These are phyloP conservation scores for Timandra comae DNA, from an alignment of 2,888 invertebrate species.

Conservation along the genomic window DNA sequence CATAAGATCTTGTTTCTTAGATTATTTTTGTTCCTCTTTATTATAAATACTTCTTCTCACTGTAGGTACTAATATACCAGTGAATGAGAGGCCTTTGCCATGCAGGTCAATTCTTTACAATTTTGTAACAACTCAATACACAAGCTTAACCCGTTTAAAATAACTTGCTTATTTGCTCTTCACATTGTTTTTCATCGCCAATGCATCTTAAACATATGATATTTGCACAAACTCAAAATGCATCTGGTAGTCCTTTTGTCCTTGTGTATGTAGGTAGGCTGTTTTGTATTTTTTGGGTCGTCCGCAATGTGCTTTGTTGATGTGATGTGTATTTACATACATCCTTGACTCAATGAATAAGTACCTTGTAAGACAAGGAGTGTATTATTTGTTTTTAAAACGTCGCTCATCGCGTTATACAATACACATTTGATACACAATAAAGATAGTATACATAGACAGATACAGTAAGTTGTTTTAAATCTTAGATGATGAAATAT, in stretches of 20 bases:
- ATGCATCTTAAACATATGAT: not conserved
- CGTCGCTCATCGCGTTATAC: not conserved
- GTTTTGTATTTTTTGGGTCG: constrained; percentile 45
- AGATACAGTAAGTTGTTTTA: not conserved
- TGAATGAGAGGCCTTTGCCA: too few relatives aligned
- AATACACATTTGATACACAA: too few relatives aligned
- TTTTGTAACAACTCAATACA: too few relatives aligned
- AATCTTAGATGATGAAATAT: constrained; percentile 15
- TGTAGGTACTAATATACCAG: too few relatives aligned
- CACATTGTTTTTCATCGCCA: not conserved
- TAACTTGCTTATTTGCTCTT: too few relatives aligned
- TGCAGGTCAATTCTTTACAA: too few relatives aligned
- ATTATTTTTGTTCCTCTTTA: too few relatives aligned
- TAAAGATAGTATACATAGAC: too few relatives aligned
- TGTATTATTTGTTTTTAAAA: constrained; percentile 33
- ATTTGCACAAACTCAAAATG: constrained; percentile 17
- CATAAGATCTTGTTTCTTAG: too few relatives aligned
- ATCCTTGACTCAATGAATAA: constrained; percentile 51
- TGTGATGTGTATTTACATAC: constrained; percentile 59
- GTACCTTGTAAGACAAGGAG: constrained; percentile 46
- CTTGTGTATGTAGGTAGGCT: constrained; percentile 27
- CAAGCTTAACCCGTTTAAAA: too few relatives aligned
- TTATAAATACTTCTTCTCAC: too few relatives aligned
- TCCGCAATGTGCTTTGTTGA: constrained; percentile 49
- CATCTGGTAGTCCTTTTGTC: constrained; percentile 34